phyloP scores from a whole-genome alignment of 2,888 invertebrate species.

The Amblyteles armatorius region DNA sequence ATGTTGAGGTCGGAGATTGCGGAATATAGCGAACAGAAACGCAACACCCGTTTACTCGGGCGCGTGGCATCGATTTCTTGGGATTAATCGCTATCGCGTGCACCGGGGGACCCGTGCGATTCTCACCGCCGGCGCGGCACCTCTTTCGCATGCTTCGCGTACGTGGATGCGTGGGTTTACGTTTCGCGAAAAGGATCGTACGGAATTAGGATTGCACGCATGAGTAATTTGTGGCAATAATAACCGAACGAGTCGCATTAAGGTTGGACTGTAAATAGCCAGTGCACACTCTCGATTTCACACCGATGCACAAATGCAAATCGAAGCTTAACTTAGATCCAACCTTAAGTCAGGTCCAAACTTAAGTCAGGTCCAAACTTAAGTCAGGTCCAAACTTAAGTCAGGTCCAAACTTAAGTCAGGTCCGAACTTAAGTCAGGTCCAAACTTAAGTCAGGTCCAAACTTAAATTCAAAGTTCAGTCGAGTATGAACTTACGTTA shows the following conservation, averaged over 20 bases:
- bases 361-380: too few relatives aligned
- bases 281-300: too few relatives aligned
- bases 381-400: too few relatives aligned
- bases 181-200: not conserved
- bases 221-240: not conserved
- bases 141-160: constrained; percentile 18
- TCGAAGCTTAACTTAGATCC: too few relatives aligned
- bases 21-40: not conserved
- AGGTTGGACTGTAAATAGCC: not conserved
- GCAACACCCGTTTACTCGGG: constrained; percentile 11
- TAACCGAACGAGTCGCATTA: not conserved
- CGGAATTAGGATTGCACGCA: not conserved
- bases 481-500: too few relatives aligned
- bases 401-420: too few relatives aligned
- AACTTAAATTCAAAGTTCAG: too few relatives aligned
- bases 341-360: too few relatives aligned
- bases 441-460: too few relatives aligned
- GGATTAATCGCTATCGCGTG: constrained; percentile 68
- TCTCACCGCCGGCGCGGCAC: constrained; percentile 15
- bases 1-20: not conserved
- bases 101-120: constrained; percentile 14
- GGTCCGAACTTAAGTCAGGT: too few relatives aligned
- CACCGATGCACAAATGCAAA: too few relatives aligned
- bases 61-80: constrained; percentile 60
- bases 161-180: not conserved